These are phyloP conservation scores for Pycnonotus jocosus DNA, from an alignment of 2,113 vertebrate genomes.

Conservation along the genomic window DNA sequence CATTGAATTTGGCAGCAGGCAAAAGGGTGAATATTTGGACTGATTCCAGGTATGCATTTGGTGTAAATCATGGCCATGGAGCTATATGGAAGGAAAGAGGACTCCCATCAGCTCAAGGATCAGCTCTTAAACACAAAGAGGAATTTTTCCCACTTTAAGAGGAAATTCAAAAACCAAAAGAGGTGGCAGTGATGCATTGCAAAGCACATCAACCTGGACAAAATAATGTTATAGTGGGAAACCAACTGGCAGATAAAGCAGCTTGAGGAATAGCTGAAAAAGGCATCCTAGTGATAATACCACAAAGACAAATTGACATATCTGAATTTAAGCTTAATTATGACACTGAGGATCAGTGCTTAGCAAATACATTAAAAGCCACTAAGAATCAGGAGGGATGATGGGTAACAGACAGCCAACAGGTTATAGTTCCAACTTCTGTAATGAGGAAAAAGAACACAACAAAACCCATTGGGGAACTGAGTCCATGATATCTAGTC, in stretches of 20 bases:
- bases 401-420: too few species aligned
- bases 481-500: too few species aligned
- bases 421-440: too few species aligned
- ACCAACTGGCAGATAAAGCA: neutral
- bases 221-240: neutral
- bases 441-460: too few species aligned
- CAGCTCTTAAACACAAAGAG: neutral
- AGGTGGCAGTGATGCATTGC: neutral
- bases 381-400: too few species aligned
- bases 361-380: too few species aligned
- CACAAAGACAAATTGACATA: too few species aligned
- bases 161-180: neutral
- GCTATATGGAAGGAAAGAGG: neutral
- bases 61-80: neutral
- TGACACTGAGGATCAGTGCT: too few species aligned
- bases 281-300: too few species aligned
- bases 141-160: neutral
- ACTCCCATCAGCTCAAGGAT: neutral
- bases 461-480: too few species aligned
- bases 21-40: neutral
- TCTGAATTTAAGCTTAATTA: too few species aligned
- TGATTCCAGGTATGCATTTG: neutral
- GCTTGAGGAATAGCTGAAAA: neutral
- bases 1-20: neutral
- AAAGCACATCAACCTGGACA: neutral